Conservation (phyloP, 2,888 invertebrate species). For the Caradrina clavipalpis region DNA sequence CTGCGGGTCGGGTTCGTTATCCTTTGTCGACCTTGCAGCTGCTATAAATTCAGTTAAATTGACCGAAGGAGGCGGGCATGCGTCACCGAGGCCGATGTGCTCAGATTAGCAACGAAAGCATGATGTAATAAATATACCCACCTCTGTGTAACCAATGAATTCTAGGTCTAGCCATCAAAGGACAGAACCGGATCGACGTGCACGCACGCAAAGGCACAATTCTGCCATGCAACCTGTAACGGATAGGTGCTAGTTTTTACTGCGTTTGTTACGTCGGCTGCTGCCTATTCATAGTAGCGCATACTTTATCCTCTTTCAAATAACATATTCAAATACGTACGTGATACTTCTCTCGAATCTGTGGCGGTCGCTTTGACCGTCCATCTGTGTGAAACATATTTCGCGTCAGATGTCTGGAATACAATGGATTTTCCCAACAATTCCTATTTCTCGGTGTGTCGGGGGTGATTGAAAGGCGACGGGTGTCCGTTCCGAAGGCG, state of each 20-base stretch:
- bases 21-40: conserved; percentile 88
- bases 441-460: conserved; percentile 68
- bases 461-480: conserved; percentile 82
- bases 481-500: conserved; percentile 75
- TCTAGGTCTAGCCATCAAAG: conserved; percentile 72
- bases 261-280: conserved; percentile 61
- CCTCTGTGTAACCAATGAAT: conserved; percentile 67
- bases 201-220: conserved; percentile 70
- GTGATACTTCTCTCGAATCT: conserved; percentile 37
- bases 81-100: conserved; percentile 85
- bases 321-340: conserved; percentile 53
- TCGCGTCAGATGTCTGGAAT: conserved; percentile 67
- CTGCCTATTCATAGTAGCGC: conserved; percentile 33
- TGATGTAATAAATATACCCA: conserved; percentile 71
- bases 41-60: conserved; percentile 88
- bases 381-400: conserved; percentile 62
- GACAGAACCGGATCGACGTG: conserved; percentile 78
- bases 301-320: conserved; percentile 33
- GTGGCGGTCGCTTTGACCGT: conserved; percentile 55
- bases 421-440: conserved; percentile 70
- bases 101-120: conserved; percentile 77
- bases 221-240: conserved; percentile 80
- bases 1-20: conserved; percentile 82
- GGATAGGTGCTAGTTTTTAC: conserved; percentile 81
- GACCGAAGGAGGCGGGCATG: conserved; percentile 82